These are phyloP conservation scores for Chauna torquata DNA, from an alignment of 2,113 vertebrate species.

Conservation along the genomic window DNA sequence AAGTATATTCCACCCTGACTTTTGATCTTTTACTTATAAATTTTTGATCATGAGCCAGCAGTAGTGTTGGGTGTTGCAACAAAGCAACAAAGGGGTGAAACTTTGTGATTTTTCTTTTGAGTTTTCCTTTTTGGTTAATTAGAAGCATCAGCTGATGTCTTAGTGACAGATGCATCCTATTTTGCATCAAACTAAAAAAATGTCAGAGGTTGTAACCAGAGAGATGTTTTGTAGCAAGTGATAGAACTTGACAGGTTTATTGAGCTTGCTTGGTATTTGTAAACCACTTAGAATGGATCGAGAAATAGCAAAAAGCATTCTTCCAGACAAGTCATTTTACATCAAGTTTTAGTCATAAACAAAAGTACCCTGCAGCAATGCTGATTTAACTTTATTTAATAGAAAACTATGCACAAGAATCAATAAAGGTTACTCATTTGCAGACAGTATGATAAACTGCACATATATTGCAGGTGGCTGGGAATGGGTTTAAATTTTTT, in stretches of 20 bases:
- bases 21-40: neutral
- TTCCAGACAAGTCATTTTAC: constrained; percentile 45
- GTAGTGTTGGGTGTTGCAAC: neutral
- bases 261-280: constrained; percentile 53
- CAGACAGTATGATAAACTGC: neutral
- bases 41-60: neutral
- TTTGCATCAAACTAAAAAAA: constrained; percentile 23
- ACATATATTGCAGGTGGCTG: neutral
- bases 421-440: constrained; percentile 48
- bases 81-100: neutral
- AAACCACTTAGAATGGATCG: constrained; percentile 35
- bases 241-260: constrained; percentile 20
- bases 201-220: neutral
- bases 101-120: neutral
- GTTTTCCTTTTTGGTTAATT: neutral
- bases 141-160: neutral
- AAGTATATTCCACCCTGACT: neutral
- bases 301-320: constrained; percentile 26
- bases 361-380: neutral
- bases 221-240: neutral
- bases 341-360: constrained; percentile 53
- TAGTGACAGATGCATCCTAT: neutral
- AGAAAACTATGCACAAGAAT: neutral
- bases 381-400: constrained; percentile 54
- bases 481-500: neutral